Evolutionary conservation across 2,888 invertebrate genomes (phyloP), one percentile per base, ranked within the genome.

Genomic region (Cloeon dipterum): DNA sequence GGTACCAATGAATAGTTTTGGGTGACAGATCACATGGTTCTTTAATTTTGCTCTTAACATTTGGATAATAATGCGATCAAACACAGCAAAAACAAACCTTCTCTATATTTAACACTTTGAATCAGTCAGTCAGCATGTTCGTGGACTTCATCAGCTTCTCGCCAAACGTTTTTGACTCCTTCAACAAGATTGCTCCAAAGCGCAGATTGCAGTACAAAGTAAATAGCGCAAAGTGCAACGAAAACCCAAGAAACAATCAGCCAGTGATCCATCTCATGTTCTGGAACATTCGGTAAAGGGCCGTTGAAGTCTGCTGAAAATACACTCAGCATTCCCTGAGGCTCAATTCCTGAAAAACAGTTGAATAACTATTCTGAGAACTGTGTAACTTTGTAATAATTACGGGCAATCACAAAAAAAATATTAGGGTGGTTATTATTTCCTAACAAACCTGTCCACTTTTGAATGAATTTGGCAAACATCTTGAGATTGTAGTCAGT

Each of bases 191-290:
- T 74, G 38, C 60, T 67, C 70, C 78, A 86, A 57, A 75, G 69
- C 35, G 64, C 67, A 1, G 85, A 79, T 48, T 75, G 72, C 25
- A 74, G 70, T 38, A 82, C 74, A 48, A 77, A 79, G 52, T 78
- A 77, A 36, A 73, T 56, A 17, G 68, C 62, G 51, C 82, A 82
- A 4, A 71, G 52, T 5, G 76, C 52, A 38, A 89, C 79, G 51
- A 93, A 91, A 18, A 69, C 45, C 88, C 89, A 93, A 0, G 91
- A 75, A 7, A 86, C 50, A 35, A 76, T 66, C 26, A 93, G 57
- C 47, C 79, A 76, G 50, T 77, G 75, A 55, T 93, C 91, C 0
- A 74, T 70, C 45, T 77, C 76, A 45, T 69, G 68, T 5, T 71
- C 70, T 0, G 79, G 73, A n/a, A 67, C 64, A 52, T 76, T 76